Percentiles rank a stretch among this genome's conserved stretches.
phyloP scores from a whole-genome alignment of 2,888 invertebrate genomes.

The Pteria penguin region DNA sequence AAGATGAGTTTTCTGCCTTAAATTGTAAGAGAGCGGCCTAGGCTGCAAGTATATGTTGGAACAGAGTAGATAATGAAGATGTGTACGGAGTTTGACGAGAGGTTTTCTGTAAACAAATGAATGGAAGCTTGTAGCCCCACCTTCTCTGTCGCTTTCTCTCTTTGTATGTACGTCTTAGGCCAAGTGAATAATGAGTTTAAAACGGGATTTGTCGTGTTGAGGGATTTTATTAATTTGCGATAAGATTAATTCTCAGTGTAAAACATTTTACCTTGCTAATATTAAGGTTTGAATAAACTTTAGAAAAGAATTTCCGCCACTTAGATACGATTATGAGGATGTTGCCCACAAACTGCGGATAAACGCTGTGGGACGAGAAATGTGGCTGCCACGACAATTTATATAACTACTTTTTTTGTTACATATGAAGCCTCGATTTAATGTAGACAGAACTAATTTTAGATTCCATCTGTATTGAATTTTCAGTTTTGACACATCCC shows the following conservation, averaged over 20 bases:
- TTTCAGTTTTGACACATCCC: too few relatives aligned
- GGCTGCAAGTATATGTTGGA: slow-evolving; percentile 21
- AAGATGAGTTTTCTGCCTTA: slow-evolving; percentile 35
- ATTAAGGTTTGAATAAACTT: slow-evolving; percentile 22
- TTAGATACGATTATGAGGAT: slow-evolving; percentile 21
- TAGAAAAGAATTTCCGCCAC: slow-evolving; percentile 18
- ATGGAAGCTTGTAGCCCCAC: slow-evolving; percentile 30
- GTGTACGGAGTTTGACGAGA: slow-evolving; percentile 35
- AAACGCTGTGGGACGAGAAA: not conserved
- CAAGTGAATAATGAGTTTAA: slow-evolving; percentile 35
- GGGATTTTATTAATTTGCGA: slow-evolving; percentile 38
- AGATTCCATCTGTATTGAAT: too few relatives aligned
- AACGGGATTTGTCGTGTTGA: slow-evolving; percentile 19
- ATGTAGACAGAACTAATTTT: too few relatives aligned
- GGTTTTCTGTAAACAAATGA: slow-evolving; percentile 37
- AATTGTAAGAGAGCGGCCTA: slow-evolving; percentile 36
- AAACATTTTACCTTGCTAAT: slow-evolving; percentile 34
- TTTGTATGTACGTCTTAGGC: slow-evolving; percentile 6
- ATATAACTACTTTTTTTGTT: too few relatives aligned
- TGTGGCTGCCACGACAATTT: too few relatives aligned
- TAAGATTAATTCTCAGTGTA: slow-evolving; percentile 32
- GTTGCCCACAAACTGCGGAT: not conserved
- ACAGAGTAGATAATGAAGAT: slow-evolving; percentile 40
- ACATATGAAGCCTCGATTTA: too few relatives aligned
- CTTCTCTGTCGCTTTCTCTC: slow-evolving; percentile 15